Evolutionary conservation across 2,888 invertebrate genomes (phyloP), one percentile per base, ranked within the genome.

Genomic region (Megalurothrips usitatus): DNA sequence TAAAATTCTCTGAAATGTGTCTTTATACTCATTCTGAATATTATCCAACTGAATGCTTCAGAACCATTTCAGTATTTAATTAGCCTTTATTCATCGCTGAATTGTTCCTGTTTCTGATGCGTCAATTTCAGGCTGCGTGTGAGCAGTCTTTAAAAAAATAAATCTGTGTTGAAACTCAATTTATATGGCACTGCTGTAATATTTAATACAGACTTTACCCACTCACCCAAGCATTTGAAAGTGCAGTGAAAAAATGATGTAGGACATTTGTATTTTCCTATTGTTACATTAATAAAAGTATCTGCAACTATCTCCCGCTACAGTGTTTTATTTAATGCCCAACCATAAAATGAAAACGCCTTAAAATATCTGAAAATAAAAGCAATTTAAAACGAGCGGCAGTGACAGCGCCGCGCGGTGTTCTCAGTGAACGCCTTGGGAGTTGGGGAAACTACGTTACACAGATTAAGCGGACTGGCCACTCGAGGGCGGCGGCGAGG

Each of bases 31-130:
- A 58, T 26, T 23, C 1, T 75, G 12, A 75, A 75, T 12, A 10
- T 26, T 26, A 58, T 17, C 0, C 17, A 58, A 58, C 58, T 19
- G 58, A 58, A 58, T 12, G n/a, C 12, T 75, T 75, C 26, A 8
- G 9, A 26, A 75, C 68, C 68, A 75, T 23, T 75, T 23, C 68
- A 75, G 68, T 75, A 75, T 75, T 68, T n/a, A n/a, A 68, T 23
- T 58, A 43, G 34, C 34, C 34, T 43, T 43, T 43, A 4, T 43
- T 43, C 34, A 43, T 43, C 34, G 34, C 34, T 4, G 34, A 43
- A 43, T 58, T 58, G n/a, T 17, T 58, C 58, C 17, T 58, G 6
- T 58, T 19, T 6, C 58, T 58, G 58, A 58, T 19, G 2, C 17
- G 14, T 58, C 34, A 43, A 43, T 58, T 17, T 8, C 17, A 58